Base-by-base conservation (phyloP, 1,140 invertebrate genomes). In the Acyrthosiphon pisum region DNA sequence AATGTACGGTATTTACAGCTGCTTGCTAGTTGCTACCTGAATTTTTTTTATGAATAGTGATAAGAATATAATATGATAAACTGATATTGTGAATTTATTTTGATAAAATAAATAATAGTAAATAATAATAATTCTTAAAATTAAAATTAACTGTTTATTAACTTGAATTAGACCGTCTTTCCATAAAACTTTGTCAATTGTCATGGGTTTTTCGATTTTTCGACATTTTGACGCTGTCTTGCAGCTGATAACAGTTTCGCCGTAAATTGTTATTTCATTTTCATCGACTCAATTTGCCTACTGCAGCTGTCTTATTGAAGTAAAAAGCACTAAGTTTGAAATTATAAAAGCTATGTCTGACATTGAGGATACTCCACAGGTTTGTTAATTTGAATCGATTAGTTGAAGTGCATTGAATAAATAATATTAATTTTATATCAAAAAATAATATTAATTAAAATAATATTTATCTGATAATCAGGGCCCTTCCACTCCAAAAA, bases 261-360 rank as follows among this genome's bases (percentile, higher is more conserved):
- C 11, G 14, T 81, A n/a, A n/a, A 81, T 35, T 14, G 30, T 81
- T 35, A n/a, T 81, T 53, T 53, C 50, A 53, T 53, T 53, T 53
- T 53, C 50, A 53, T 53, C 50, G 50, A 53, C 50, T 53, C 50
- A 53, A 20, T 53, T 53, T 53, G 50, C 50, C 18, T 22, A 53
- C 50, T 22, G 50, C 20, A 53, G 50, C 50, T 53, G 50, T 53
- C 1, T 53, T 53, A 53, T 53, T 53, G 18, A 53, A 53, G 1
- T 53, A 53, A 53, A 53, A 53, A 22, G 50, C 50, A 22, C 50
- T 53, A 53, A 22, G 50, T 53, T 53, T 53, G 50, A 53, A 53
- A 53, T 53, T 53, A 53, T 53, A 53, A n/a, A n/a, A 81, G n/a
- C n/a, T 35, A 81, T 81, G 68, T 81, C n/a, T 81, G 68, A 81